These are phyloP conservation scores for Aporrectodea caliginosa DNA, from an alignment of 1,140 invertebrate species.

Conservation along the genomic window DNA sequence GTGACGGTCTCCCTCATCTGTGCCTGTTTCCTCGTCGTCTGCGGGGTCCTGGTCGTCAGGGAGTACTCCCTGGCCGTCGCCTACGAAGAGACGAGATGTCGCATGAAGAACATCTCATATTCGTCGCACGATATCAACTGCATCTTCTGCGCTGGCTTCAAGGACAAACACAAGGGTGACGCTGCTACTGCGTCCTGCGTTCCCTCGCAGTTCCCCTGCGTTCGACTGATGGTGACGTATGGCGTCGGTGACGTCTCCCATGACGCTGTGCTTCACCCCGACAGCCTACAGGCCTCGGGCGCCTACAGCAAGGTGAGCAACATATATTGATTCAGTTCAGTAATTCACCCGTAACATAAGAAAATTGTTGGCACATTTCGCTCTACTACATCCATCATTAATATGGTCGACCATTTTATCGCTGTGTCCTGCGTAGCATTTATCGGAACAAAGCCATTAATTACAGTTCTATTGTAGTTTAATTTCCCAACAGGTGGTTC, in stretches of 20 bases:
- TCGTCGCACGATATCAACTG: constrained; percentile 16
- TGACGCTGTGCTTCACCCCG: constrained; percentile 30
- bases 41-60: constrained; percentile 30
- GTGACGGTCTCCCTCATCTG: constrained; percentile 30
- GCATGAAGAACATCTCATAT: constrained; percentile 30
- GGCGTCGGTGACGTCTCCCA: not conserved
- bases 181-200: constrained; percentile 17
- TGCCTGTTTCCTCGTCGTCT: constrained; percentile 30
- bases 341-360: too few relatives aligned
- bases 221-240: constrained; percentile 25
- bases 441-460: too few relatives aligned
- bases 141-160: constrained; percentile 27
- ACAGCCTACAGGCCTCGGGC: constrained; percentile 32
- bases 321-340: not conserved
- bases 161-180: constrained; percentile 31
- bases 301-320: constrained; percentile 20
- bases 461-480: too few relatives aligned
- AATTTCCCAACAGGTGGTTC: too few relatives aligned
- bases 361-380: too few relatives aligned
- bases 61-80: constrained; percentile 24
- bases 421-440: too few relatives aligned
- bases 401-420: too few relatives aligned
- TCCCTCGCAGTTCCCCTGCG: constrained; percentile 27
- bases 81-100: constrained; percentile 24
- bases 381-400: too few relatives aligned